Conservation (phyloP, 1,140 invertebrate species). For the Cydia amplana region DNA sequence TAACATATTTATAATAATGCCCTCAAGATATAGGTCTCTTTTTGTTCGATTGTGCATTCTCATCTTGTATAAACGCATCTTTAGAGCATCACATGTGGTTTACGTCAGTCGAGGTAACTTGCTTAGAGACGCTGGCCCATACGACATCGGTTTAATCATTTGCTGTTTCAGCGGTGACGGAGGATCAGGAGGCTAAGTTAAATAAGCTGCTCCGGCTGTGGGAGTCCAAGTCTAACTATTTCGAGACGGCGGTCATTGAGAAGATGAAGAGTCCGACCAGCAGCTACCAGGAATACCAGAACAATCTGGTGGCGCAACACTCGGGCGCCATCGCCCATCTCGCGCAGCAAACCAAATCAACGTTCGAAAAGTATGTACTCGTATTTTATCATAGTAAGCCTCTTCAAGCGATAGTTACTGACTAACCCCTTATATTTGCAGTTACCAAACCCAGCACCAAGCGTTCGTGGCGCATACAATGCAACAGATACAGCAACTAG, state of each 20-base stretch:
- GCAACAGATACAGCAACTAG: constrained; percentile 91
- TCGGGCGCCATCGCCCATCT: constrained; percentile 87
- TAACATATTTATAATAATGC: constrained; percentile 80
- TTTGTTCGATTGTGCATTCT: constrained; percentile 69
- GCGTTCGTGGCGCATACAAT: constrained; percentile 95
- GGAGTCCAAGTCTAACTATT: constrained; percentile 98
- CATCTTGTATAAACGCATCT: constrained; percentile 66
- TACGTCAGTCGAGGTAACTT: constrained; percentile 70
- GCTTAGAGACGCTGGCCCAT: constrained; percentile 59
- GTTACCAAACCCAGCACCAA: constrained; percentile 96
- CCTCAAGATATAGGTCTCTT: constrained; percentile 73
- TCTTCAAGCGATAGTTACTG: constrained; percentile 9
- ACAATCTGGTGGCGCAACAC: constrained; percentile 88
- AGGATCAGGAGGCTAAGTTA: constrained; percentile 93
- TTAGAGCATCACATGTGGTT: constrained; percentile 69
- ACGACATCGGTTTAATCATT: constrained; percentile 67
- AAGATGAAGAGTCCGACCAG: constrained; percentile 88
- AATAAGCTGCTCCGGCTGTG: constrained; percentile 95
- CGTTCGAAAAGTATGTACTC: constrained; percentile 84
- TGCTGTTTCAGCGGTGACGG: constrained; percentile 84
- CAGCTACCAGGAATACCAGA: constrained; percentile 92
- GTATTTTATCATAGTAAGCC: constrained; percentile 30
- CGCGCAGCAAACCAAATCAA: constrained; percentile 86
- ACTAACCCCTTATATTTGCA: constrained; percentile 50
- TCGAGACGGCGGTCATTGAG: constrained; percentile 90